These are phyloP conservation scores for Anhinga rufa DNA, from an alignment of 2,113 vertebrate species.

Conservation along the genomic window DNA sequence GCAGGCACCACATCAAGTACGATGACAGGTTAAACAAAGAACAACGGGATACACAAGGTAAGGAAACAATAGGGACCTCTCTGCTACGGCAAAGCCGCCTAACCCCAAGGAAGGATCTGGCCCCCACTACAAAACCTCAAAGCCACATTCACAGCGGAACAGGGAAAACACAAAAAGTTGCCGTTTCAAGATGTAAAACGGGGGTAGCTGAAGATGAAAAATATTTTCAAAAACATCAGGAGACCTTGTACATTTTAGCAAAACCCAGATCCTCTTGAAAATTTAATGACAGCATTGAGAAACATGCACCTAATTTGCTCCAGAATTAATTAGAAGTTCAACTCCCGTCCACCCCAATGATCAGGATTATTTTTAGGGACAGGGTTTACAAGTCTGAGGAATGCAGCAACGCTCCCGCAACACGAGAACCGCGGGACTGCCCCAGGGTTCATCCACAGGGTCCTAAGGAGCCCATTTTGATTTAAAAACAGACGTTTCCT, in stretches of 20 bases:
- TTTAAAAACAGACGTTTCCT: background rate
- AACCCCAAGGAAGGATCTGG: background rate
- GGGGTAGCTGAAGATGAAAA: rapidly evolving
- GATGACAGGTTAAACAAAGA: background rate
- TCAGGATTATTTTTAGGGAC: background rate
- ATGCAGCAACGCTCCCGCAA: background rate
- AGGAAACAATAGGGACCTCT: background rate
- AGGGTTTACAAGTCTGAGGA: background rate
- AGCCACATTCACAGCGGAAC: background rate
- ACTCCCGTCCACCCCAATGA: rapidly evolving
- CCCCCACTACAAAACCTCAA: background rate
- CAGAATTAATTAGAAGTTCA: background rate
- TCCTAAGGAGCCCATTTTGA: background rate
- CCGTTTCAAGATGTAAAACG: background rate
- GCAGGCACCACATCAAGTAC: background rate
- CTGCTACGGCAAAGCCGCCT: background rate
- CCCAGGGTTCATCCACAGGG: background rate
- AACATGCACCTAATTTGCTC: background rate
- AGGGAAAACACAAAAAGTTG: background rate
- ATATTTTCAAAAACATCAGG: background rate
- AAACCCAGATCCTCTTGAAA: background rate
- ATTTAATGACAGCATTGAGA: background rate
- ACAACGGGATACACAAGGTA: background rate
- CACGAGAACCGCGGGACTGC: too few relatives aligned
- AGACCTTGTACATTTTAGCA: background rate